Evolutionary conservation across 2,888 invertebrate genomes (phyloP), one percentile per base, ranked within the genome.

Genomic region (Pseudanteris insignis): DNA sequence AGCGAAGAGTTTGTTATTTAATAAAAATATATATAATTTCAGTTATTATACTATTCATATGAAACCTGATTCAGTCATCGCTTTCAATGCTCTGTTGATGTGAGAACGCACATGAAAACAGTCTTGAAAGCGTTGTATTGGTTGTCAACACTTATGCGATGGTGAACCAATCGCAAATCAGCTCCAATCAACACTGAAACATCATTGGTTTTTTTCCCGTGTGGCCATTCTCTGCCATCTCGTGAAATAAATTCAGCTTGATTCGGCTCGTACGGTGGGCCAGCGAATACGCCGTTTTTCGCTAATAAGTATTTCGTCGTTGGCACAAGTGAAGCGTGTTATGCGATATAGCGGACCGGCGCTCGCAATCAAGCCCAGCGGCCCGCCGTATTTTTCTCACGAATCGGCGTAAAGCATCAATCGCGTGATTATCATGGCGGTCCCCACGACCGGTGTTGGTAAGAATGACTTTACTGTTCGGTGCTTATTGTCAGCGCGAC

Each of bases 361-460:
- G 37, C 41, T 55, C 51, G 41, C 28, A 55, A 21, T 37, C 29
- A 44, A 59, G 37, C 46, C 38, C 37, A 58, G 44, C 46, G 58
- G 38, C 14, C 53, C 48, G 63, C 30, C 29, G 33, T 53, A 53
- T 43, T 53, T 53, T 47, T 18, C 38, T 25, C 51, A 51, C 46
- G 13, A 51, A 54, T 58, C 58, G 34, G 51, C 50, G 41, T 25
- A 54, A 48, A 54, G 50, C 32, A 55, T 40, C 46, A 47, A 21
- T 59, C 48, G 36, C 47, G 44, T 18, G 47, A 66, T 65, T 66
- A 86, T 87, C 85, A 91, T 91, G 91, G 91, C 91, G 90, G 89
- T 90, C 84, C 90, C 88, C 84, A 88, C 88, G 85, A 89, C 90
- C 89, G 91, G 91, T 89, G 91, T 91, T 86, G 91, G 91, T 91